These are phyloP conservation scores for Phoeniculus purpureus DNA, from an alignment of 2,797 vertebrate genomes.

Conservation along the genomic window DNA sequence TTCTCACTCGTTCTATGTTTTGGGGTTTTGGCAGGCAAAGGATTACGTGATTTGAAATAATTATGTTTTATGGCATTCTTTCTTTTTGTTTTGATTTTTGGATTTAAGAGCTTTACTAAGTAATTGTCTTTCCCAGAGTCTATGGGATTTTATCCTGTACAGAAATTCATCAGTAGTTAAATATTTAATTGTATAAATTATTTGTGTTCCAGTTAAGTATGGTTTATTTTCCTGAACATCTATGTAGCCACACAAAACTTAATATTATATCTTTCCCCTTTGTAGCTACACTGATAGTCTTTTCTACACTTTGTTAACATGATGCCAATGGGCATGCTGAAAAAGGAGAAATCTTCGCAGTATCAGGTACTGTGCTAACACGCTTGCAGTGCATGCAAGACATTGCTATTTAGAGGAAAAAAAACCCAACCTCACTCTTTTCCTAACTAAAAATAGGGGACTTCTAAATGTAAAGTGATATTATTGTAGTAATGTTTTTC, in stretches of 20 bases:
- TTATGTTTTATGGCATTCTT: neutral
- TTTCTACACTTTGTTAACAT: neutral
- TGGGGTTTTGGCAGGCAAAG: neutral
- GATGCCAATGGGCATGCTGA: neutral
- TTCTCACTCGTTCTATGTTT: neutral
- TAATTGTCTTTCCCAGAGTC: neutral
- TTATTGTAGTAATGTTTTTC: neutral
- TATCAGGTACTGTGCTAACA: neutral
- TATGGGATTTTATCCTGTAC: neutral
- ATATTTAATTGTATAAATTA: neutral
- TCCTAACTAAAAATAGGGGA: neutral
- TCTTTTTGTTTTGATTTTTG: neutral
- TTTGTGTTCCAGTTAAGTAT: neutral
- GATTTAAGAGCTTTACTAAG: conserved; percentile 1
- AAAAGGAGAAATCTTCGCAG: neutral
- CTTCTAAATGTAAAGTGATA: neutral
- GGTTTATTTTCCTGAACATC: neutral
- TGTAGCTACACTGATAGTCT: neutral
- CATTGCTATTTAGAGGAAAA: neutral
- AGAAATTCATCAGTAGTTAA: neutral
- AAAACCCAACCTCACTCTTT: neutral
- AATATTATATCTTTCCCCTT: neutral
- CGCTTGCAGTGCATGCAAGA: neutral
- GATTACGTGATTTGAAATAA: conserved; percentile 12
- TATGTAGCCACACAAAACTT: neutral